Conservation (phyloP, 2,797 vertebrate species). For the Thamnophis elegans region DNA sequence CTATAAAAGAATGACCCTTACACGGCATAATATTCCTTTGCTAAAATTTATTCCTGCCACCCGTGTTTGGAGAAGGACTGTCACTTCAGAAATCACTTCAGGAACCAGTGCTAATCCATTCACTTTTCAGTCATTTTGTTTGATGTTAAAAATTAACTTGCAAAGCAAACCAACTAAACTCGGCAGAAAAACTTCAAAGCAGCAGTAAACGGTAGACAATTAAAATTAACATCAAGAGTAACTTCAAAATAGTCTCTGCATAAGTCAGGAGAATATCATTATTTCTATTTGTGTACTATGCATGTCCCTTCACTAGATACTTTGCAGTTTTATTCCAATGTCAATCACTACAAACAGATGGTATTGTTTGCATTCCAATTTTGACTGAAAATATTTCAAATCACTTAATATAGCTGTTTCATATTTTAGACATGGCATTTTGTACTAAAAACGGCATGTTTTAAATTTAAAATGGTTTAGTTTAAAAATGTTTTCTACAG, state of each 20-base stretch:
- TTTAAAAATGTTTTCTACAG: neutral
- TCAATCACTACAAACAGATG: neutral
- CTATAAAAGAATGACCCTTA: neutral
- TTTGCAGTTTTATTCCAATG: neutral
- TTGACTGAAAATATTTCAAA: neutral
- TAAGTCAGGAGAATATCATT: neutral
- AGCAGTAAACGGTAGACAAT: neutral
- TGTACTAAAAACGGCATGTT: neutral
- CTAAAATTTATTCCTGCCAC: neutral
- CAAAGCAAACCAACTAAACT: neutral
- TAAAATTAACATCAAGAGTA: neutral
- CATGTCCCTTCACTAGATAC: neutral
- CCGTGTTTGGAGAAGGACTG: neutral
- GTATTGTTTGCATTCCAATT: neutral
- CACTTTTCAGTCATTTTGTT: neutral
- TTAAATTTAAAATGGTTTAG: neutral
- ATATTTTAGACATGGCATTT: neutral
- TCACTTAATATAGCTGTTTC: neutral
- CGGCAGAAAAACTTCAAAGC: neutral
- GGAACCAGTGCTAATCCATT: neutral
- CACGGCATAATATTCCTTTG: neutral
- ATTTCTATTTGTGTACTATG: neutral
- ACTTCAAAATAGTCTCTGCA: neutral
- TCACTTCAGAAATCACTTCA: neutral
- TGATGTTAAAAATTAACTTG: neutral